Conservation (phyloP, 2,797 vertebrate species). For the Poeciliopsis turneri region DNA sequence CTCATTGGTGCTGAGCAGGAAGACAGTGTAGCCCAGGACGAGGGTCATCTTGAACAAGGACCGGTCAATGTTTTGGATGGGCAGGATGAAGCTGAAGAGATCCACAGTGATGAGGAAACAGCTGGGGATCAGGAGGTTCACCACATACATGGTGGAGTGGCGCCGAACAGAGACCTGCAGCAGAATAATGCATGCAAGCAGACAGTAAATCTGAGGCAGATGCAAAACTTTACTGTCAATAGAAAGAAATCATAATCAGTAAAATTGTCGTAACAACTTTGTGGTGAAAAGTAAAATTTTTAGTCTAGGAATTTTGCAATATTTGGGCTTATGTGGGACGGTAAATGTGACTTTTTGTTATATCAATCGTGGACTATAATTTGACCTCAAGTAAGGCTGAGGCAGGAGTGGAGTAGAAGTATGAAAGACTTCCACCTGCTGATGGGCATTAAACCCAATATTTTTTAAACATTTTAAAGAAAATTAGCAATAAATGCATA, state of each 20-base stretch:
- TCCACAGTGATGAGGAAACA: slow-evolving; percentile 80
- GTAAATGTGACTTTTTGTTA: too few relatives aligned
- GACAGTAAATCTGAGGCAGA: neutral
- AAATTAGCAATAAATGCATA: too few relatives aligned
- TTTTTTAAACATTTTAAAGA: too few relatives aligned
- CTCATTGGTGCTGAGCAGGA: slow-evolving; percentile 81
- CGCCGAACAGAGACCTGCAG: slow-evolving; percentile 46
- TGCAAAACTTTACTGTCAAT: neutral
- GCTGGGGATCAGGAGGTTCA: slow-evolving; percentile 79
- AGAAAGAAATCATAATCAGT: neutral
- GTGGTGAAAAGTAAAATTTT: neutral
- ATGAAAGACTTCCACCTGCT: too few relatives aligned
- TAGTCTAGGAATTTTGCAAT: too few relatives aligned
- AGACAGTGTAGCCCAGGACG: slow-evolving; percentile 82
- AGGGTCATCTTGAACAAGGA: slow-evolving; percentile 83
- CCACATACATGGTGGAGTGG: slow-evolving; percentile 62
- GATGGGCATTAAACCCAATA: too few relatives aligned
- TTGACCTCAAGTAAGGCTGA: too few relatives aligned
- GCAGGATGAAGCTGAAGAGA: slow-evolving; percentile 81
- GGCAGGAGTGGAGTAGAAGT: too few relatives aligned
- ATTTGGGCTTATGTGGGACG: too few relatives aligned
- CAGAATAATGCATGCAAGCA: neutral
- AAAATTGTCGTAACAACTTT: neutral
- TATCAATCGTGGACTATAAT: too few relatives aligned
- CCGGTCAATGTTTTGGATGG: slow-evolving; percentile 63